Conservation (phyloP, 2,113 vertebrate genomes). For the Perca fluviatilis region DNA sequence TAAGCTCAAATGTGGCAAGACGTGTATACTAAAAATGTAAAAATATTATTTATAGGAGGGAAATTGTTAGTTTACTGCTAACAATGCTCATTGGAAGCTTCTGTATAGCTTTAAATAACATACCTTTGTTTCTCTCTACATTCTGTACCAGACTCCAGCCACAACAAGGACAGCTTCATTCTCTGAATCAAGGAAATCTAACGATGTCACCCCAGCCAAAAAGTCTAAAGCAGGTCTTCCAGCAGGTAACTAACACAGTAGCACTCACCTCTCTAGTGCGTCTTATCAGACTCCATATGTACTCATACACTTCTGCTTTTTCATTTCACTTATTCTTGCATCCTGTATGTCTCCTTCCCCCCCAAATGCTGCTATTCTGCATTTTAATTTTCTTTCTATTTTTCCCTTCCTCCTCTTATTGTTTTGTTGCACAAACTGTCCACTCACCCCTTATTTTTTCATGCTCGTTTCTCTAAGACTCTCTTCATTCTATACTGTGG, state of each 20-base stretch:
- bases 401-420: conserved; percentile 22
- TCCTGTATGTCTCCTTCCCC: conserved; percentile 13
- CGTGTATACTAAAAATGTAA: neutral
- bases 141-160: conserved; percentile 88
- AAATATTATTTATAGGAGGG: neutral
- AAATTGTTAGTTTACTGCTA: neutral
- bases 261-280: conserved; percentile 60
- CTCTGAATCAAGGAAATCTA: conserved; percentile 87
- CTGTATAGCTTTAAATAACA: neutral
- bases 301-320: conserved; percentile 59
- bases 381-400: conserved; percentile 33
- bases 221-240: conserved; percentile 88
- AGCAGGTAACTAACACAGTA: conserved; percentile 81
- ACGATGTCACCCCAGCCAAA: conserved; percentile 89
- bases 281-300: conserved; percentile 30
- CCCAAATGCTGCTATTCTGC: conserved; percentile 25
- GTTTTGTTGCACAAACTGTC: conserved; percentile 51
- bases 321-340: conserved; percentile 44
- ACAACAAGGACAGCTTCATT: conserved; percentile 94
- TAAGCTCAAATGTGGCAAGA: neutral
- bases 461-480: conserved; percentile 77
- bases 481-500: conserved; percentile 78
- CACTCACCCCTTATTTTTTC: conserved; percentile 63
- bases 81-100: neutral
- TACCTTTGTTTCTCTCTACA: neutral